Percentiles rank a stretch among this genome's conserved stretches.
Conservation (phyloP, 2,888 invertebrate genomes). For the Ophonus ardosiacus region DNA sequence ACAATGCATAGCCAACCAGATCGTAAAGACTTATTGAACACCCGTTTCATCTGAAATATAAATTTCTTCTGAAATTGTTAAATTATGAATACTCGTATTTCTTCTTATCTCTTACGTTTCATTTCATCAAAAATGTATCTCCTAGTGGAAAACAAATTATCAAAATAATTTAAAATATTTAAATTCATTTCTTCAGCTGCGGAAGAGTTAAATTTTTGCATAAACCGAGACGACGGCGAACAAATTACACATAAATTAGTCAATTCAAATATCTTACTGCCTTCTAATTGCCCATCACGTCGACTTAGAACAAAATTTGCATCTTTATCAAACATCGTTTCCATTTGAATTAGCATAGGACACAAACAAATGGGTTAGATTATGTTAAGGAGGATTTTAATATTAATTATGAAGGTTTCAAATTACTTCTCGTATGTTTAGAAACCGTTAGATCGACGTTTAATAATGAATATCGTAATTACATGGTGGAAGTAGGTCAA, state of each 20-base stretch:
- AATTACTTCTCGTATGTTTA: not conserved
- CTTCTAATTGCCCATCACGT: conserved; percentile 12
- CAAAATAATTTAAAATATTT: conserved; percentile 22
- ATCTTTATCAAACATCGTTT: conserved; percentile 17
- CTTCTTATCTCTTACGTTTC: not conserved
- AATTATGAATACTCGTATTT: not conserved
- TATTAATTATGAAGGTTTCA: not conserved
- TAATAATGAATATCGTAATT: not conserved
- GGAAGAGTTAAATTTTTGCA: conserved; percentile 3
- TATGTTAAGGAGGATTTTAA: conserved; percentile 7
- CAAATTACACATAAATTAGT: conserved; percentile 50
- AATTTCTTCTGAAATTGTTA: not conserved
- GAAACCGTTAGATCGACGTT: not conserved
- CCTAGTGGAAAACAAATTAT: conserved; percentile 9
- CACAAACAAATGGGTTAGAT: not conserved
- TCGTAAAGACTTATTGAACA: too few relatives aligned
- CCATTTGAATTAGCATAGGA: conserved; percentile 21
- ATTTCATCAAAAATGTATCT: not conserved
- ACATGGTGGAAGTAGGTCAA: conserved; percentile 6
- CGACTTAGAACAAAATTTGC: conserved; percentile 37
- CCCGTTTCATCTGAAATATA: not conserved
- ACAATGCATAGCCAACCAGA: too few relatives aligned
- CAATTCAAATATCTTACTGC: conserved; percentile 30
- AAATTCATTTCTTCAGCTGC: conserved; percentile 25
- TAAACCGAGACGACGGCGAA: not conserved